Percentiles rank a stretch among this genome's conserved stretches.
phyloP scores from a whole-genome alignment of 1,140 invertebrate genomes.

The Neodiprion virginianus region DNA sequence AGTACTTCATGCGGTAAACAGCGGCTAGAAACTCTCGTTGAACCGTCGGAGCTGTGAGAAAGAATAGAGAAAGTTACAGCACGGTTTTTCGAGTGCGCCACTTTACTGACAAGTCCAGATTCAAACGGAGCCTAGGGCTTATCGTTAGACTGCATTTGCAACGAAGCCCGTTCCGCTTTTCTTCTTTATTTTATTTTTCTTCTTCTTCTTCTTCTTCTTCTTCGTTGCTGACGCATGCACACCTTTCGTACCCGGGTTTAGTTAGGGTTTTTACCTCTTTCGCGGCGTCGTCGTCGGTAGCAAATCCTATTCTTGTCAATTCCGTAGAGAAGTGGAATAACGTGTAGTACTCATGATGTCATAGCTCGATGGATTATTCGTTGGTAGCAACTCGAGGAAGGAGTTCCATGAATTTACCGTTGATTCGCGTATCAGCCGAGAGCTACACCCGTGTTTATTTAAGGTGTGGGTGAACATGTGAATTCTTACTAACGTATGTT shows the following conservation, averaged over 20 bases:
- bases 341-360: neutral
- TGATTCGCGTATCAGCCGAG: neutral
- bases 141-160: neutral
- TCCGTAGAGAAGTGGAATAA: neutral
- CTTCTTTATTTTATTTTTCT: no score
- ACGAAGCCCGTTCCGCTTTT: no score
- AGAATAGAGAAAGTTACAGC: slow-evolving; percentile 38
- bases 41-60: neutral
- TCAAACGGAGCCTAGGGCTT: neutral
- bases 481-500: neutral
- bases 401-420: no score
- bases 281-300: no score
- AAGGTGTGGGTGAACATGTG: neutral
- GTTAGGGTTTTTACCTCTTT: no score
- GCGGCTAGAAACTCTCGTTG: neutral
- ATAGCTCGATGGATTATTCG: no score
- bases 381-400: no score
- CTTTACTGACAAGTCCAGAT: slow-evolving; percentile 19
- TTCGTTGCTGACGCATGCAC: no score
- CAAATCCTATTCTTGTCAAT: no score
- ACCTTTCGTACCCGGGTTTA: no score
- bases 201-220: no score
- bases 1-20: neutral
- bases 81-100: slow-evolving; percentile 34
- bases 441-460: neutral